Percentiles rank a stretch among this genome's conserved stretches.
These are phyloP conservation scores for Dendrophyllia cribrosa DNA, from an alignment of 64 coral and sea anemone genomes.

Conservation along the genomic window DNA sequence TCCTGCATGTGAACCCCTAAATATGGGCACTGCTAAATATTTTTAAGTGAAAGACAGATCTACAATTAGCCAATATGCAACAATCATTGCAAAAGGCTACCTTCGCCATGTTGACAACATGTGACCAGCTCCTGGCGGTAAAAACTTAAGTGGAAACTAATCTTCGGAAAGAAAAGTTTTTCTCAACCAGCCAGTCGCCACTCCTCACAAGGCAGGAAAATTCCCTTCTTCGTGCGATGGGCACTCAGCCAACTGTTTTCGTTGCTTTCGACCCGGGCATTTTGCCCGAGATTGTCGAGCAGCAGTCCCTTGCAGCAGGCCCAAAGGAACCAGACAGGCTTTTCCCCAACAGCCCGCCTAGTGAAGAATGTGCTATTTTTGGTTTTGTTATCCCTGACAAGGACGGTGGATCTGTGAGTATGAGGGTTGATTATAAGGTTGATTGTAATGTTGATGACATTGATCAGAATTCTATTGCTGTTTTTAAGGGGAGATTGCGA, in stretches of 20 bases:
- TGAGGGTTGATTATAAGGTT: too few relatives aligned
- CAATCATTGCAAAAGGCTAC: too few relatives aligned
- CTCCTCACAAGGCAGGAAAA: neutral
- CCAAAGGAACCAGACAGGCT: neutral
- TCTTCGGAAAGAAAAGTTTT: neutral
- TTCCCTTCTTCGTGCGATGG: neutral
- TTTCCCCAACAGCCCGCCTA: neutral
- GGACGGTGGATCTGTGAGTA: neutral
- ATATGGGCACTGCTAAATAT: too few relatives aligned
- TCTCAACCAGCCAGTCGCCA: too few relatives aligned
- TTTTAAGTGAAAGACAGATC: too few relatives aligned
- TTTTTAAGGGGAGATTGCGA: conserved; percentile 14
- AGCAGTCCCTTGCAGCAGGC: neutral
- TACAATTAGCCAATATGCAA: too few relatives aligned
- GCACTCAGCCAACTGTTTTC: conserved; percentile 43
- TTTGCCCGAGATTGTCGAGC: conserved; percentile 47
- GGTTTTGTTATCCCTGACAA: neutral
- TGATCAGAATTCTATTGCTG: neutral
- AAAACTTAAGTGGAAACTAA: too few relatives aligned
- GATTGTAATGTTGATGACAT: neutral
- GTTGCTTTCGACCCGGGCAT: conserved; percentile 44
- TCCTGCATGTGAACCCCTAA: too few relatives aligned
- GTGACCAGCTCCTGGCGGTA: too few relatives aligned
- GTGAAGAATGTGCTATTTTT: neutral
- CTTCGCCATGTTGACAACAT: too few relatives aligned